These are phyloP conservation scores for Sinelater perroti DNA, from an alignment of 2,888 invertebrate genomes.

Conservation along the genomic window DNA sequence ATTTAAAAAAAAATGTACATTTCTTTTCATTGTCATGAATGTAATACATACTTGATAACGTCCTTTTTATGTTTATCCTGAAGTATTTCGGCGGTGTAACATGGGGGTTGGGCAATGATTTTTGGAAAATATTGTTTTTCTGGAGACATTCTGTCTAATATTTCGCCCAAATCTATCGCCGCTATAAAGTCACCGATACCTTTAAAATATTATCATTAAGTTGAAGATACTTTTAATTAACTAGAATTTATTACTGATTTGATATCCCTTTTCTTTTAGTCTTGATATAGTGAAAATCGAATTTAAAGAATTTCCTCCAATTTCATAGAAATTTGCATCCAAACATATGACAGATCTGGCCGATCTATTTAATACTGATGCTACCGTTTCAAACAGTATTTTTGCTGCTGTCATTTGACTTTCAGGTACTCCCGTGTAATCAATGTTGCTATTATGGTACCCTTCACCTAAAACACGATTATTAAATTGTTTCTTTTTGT, in stretches of 20 bases:
- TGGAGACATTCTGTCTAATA: conserved; percentile 68
- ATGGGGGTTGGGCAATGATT: conserved; percentile 45
- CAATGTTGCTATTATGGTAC: conserved; percentile 64
- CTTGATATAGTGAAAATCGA: conserved; percentile 83
- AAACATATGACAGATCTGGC: conserved; percentile 69
- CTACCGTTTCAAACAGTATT: conserved; percentile 78
- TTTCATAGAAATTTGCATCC: conserved; percentile 80
- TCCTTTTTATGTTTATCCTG: conserved; percentile 71
- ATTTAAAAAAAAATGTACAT: too few species aligned
- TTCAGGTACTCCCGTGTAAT: conserved; percentile 71
- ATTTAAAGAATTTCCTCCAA: conserved; percentile 88
- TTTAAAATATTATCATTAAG: conserved; percentile 50
- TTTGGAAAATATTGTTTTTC: conserved; percentile 47
- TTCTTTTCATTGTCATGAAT: too few species aligned
- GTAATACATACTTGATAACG: conserved; percentile 76
- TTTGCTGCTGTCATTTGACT: conserved; percentile 70
- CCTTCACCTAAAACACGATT: conserved; percentile 11
- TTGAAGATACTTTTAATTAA: not conserved
- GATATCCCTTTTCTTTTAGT: conserved; percentile 78
- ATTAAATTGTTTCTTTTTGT: not conserved
- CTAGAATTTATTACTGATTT: conserved; percentile 68
- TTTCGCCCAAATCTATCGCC: conserved; percentile 74
- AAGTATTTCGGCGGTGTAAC: conserved; percentile 66
- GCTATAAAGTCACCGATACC: conserved; percentile 82
- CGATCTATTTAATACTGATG: conserved; percentile 74